phyloP scores from a whole-genome alignment of 2,888 invertebrate species.

The Lutraria lutraria region DNA sequence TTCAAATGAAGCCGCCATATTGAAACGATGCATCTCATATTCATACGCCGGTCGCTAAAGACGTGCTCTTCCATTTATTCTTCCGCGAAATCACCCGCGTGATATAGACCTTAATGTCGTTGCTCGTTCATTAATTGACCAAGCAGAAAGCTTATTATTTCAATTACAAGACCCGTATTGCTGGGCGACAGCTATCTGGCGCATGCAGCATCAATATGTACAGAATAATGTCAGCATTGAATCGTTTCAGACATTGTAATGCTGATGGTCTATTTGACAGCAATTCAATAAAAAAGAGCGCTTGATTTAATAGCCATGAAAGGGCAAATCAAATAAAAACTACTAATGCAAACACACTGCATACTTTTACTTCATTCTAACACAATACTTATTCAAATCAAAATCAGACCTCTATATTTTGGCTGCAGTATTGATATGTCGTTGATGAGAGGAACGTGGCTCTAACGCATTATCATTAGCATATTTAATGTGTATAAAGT shows the following conservation, averaged over 20 bases:
- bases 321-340: constrained; percentile 28
- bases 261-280: constrained; percentile 56
- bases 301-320: constrained; percentile 53
- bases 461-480: background rate
- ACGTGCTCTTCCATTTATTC: constrained; percentile 69
- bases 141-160: constrained; percentile 70
- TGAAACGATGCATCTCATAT: constrained; percentile 65
- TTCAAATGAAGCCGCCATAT: constrained; percentile 63
- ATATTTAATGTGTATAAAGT: constrained; percentile 4
- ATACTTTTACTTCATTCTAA: background rate
- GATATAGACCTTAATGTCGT: constrained; percentile 55
- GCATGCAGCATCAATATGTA: constrained; percentile 39
- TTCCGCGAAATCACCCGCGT: constrained; percentile 70
- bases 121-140: constrained; percentile 68
- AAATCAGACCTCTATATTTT: constrained; percentile 4
- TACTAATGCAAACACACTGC: constrained; percentile 28
- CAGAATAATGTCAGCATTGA: constrained; percentile 50
- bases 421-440: constrained; percentile 2
- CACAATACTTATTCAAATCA: constrained; percentile 7
- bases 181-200: constrained; percentile 58
- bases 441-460: background rate
- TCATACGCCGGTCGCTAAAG: constrained; percentile 57
- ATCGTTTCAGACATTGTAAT: constrained; percentile 41
- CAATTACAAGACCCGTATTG: constrained; percentile 70
- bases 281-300: constrained; percentile 57